phyloP scores from a whole-genome alignment of 2,113 vertebrate species.

The Cryptotis parvus region DNA sequence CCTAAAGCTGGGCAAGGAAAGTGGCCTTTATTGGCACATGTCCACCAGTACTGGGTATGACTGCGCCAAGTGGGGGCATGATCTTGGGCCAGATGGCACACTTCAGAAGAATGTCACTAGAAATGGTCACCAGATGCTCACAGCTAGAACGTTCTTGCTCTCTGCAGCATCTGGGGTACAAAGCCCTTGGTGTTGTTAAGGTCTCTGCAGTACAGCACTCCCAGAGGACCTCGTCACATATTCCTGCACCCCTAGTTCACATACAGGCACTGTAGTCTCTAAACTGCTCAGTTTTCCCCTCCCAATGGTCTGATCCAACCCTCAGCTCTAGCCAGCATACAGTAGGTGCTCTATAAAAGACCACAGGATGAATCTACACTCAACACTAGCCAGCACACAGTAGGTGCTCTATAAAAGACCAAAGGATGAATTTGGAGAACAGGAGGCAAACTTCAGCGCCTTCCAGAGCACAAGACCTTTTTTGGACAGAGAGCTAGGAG shows the following conservation, averaged over 20 bases:
- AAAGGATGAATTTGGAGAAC: neutral
- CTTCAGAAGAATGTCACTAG: neutral
- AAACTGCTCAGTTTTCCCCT: neutral
- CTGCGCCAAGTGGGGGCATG: neutral
- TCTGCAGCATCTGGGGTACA: no score
- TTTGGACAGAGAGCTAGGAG: no score
- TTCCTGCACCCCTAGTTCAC: neutral
- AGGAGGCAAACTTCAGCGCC: neutral
- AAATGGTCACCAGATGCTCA: neutral
- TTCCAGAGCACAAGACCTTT: neutral
- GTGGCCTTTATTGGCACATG: neutral
- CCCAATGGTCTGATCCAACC: neutral
- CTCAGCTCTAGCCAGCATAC: neutral
- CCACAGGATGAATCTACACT: no score
- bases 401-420: neutral
- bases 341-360: neutral
- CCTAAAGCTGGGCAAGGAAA: neutral
- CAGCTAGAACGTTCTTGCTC: neutral
- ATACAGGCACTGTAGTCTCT: neutral
- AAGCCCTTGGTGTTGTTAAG: neutral
- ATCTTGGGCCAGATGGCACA: neutral
- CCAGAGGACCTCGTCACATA: neutral
- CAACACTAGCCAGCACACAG: neutral
- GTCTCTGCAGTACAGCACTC: no score
- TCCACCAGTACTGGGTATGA: neutral